Evolutionary conservation across 2,113 vertebrate genomes (phyloP).

Genomic region (Antigone vipio): DNA sequence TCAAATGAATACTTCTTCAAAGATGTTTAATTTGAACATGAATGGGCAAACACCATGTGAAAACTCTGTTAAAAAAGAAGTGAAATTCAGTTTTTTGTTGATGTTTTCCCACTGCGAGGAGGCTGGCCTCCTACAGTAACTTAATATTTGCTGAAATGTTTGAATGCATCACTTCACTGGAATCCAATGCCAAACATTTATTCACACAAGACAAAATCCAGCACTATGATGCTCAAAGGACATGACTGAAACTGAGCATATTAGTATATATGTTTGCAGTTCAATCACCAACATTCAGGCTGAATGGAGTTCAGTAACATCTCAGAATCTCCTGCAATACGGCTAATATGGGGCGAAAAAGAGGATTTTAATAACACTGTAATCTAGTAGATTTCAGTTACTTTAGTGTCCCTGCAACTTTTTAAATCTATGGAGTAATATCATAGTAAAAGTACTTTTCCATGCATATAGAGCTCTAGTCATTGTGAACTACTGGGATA

Average conservation of each 20-base stretch:
- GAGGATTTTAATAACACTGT: neutral
- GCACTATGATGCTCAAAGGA: neutral
- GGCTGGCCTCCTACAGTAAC: neutral
- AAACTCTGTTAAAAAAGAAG: neutral
- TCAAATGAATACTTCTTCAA: neutral
- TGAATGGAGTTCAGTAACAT: neutral
- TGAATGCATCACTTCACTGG: neutral
- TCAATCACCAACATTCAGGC: fast-evolving
- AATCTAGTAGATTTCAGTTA: neutral
- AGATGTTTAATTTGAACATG: neutral
- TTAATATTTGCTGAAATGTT: neutral
- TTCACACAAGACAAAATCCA: neutral
- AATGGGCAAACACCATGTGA: neutral
- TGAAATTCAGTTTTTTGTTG: neutral
- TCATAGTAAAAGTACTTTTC: neutral
- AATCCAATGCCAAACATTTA: neutral
- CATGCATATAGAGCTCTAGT: neutral
- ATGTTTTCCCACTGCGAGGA: neutral
- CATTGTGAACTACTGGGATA: neutral
- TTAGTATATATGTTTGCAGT: neutral
- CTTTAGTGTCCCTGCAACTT: neutral
- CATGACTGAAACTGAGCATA: neutral
- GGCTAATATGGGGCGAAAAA: neutral
- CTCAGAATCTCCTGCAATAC: neutral
- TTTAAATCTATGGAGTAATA: neutral